Conservation (phyloP, 2,888 invertebrate species). For the Apantesis nais region DNA sequence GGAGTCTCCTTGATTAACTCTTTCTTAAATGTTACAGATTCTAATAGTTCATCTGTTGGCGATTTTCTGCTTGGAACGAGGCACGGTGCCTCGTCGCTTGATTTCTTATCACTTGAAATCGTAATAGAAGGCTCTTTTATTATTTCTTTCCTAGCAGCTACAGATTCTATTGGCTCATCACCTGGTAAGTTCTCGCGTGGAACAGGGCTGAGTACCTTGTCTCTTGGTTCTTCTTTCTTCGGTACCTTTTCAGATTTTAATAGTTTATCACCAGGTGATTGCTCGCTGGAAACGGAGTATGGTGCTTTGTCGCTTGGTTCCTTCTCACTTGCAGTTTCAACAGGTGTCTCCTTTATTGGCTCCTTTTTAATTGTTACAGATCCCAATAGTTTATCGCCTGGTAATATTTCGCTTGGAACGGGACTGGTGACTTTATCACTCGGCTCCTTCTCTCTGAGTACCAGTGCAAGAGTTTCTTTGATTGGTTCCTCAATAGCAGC, state of each 20-base stretch:
- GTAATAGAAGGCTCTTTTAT: background rate
- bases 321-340: background rate
- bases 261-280: background rate
- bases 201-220: no score
- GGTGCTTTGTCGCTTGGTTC: conserved; percentile 12
- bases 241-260: background rate
- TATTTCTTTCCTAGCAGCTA: no score
- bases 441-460: background rate
- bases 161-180: no score
- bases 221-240: conserved; percentile 2
- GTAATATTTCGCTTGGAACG: background rate
- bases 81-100: background rate
- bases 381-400: background rate
- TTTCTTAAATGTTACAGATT: background rate
- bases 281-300: conserved; percentile 14
- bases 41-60: conserved; percentile 4
- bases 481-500: conserved; percentile 10
- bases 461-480: conserved; percentile 8
- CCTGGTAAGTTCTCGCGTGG: no score
- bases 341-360: conserved; percentile 18
- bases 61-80: background rate
- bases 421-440: background rate
- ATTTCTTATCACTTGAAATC: background rate
- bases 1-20: background rate
- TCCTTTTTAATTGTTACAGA: conserved; percentile 21